Evolutionary conservation across 2,113 vertebrate species (phyloP), one percentile per base, ranked within the genome.

Genomic region (Arvicanthis niloticus): DNA sequence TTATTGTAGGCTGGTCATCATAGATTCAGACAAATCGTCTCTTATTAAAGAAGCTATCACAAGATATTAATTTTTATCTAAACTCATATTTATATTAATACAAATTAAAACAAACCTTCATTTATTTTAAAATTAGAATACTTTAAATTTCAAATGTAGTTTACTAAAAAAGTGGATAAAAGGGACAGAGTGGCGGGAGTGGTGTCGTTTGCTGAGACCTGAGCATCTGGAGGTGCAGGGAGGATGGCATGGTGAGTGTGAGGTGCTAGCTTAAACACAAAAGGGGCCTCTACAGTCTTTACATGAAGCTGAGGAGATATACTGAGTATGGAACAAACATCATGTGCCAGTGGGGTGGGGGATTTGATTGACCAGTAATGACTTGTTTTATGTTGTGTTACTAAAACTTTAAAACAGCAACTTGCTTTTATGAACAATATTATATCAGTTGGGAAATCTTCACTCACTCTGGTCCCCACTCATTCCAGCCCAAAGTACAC

Each of bases 71-170:
- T 73, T 88, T 89, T 94, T n/a, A 81, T 94, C n/a, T 37, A 95
- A 87, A 67, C 31, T 86, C 13, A 29, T 91, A 53, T 81, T 45
- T 93, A 51, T 68, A 70, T 42, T 93, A 77, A 90, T 72, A 82
- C 37, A 80, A 89, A 87, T 92, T 92, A 56, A 87, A 95, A 77
- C 15, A 56, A 56, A 73, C 4, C 19, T 56, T 6, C 42, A 67
- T 89, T 95, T 93, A 31, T 94, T 75, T 80, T 95, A 78, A 95
- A 94, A 78, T 60, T 51, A 88, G 37, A 72, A 84, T 22, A 34
- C 62, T 56, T 48, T 85, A 78, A 92, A 60, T 29, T 95, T 62
- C 19, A 81, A 88, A 72, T 95, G 17, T 91, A 26, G 72, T 48
- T 48, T 48, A 48, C 48, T 48, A 48, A 90, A 89, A 82, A 76